phyloP scores from a whole-genome alignment of 2,113 vertebrate species.

The Pygoscelis antarcticus region DNA sequence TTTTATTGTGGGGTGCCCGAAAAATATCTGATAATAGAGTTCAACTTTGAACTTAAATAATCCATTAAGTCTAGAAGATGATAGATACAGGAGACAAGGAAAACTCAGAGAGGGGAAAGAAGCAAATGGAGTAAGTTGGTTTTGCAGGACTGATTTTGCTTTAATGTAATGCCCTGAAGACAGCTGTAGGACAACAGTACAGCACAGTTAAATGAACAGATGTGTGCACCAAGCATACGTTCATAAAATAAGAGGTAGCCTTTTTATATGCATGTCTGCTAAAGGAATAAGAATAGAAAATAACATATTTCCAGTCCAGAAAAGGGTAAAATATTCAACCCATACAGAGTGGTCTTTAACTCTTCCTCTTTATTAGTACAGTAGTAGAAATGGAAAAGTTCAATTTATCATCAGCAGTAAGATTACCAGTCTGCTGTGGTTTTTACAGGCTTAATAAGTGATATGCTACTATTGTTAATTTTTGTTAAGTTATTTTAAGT shows the following conservation, averaged over 20 bases:
- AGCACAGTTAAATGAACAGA: constrained; percentile 46
- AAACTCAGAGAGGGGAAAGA: not conserved
- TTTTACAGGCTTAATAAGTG: not conserved
- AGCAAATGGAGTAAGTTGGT: not conserved
- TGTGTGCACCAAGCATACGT: not conserved
- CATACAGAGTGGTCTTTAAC: not conserved
- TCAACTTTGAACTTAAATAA: not conserved
- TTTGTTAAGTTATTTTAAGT: not conserved
- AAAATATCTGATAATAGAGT: not conserved
- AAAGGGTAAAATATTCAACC: not conserved
- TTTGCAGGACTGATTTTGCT: constrained; percentile 1
- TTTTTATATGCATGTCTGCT: constrained; percentile 38
- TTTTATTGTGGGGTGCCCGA: not conserved
- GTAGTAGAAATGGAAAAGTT: constrained; percentile 39
- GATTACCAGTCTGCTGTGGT: not conserved
- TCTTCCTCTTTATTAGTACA: not conserved
- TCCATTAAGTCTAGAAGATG: not conserved
- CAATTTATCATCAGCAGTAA: not conserved
- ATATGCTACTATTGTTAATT: not conserved
- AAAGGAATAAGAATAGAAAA: constrained; percentile 43
- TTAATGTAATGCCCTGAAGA: not conserved
- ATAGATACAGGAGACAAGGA: not conserved
- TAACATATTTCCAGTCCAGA: not conserved
- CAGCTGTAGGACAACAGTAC: not conserved
- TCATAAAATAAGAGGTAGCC: constrained; percentile 5